phyloP scores from a whole-genome alignment of 2,113 vertebrate species.

The Cyanoramphus novaezelandiae region DNA sequence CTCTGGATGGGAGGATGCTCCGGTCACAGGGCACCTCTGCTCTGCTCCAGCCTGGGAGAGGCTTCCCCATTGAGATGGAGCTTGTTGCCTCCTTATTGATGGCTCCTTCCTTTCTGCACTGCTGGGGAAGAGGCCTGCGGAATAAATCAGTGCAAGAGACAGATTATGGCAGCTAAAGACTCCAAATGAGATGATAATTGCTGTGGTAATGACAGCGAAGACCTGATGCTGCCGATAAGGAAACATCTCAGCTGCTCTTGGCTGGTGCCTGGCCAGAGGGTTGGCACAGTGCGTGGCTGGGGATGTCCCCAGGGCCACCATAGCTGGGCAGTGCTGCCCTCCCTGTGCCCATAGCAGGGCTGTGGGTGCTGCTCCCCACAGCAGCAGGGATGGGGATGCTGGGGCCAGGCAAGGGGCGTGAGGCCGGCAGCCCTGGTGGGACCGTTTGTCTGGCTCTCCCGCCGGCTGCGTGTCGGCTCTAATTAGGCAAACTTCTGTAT shows the following conservation, averaged over 20 bases:
- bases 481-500: conserved; percentile 68
- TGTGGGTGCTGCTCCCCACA: neutral
- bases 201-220: conserved; percentile 61
- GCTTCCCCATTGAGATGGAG: neutral
- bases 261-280: neutral
- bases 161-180: conserved; percentile 72
- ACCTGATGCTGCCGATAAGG: conserved; percentile 58
- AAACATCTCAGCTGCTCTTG: conserved; percentile 1
- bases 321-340: neutral
- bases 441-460: conserved; percentile 2
- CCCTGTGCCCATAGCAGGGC: neutral
- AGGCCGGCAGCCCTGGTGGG: neutral
- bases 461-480: conserved; percentile 46
- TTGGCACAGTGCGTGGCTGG: neutral
- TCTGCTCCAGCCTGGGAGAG: fast-evolving
- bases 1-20: neutral
- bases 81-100: conserved; percentile 41
- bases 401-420: neutral
- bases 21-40: neutral
- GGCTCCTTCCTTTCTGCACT: neutral
- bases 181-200: conserved; percentile 72
- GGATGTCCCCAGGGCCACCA: neutral
- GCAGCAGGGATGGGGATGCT: neutral
- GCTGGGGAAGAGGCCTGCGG: conserved; percentile 33
- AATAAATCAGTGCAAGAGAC: conserved; percentile 68